phyloP scores from a whole-genome alignment of 1,140 invertebrate genomes.

The Hetaerina americana region DNA sequence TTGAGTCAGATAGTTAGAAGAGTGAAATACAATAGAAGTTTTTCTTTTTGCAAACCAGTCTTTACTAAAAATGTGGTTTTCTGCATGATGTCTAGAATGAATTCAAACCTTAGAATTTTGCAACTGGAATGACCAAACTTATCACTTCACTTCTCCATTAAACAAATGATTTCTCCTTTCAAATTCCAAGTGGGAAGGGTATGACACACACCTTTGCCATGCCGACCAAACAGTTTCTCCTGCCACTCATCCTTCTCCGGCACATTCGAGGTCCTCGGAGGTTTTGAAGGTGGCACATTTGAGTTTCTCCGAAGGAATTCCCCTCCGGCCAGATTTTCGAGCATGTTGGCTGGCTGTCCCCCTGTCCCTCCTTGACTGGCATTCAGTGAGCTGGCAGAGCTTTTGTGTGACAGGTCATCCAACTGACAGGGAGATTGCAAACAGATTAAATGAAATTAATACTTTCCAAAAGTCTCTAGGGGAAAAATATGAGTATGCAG shows the following conservation, averaged over 20 bases:
- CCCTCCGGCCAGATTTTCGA: conserved; percentile 42
- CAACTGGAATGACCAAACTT: no score
- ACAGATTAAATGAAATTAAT: neutral
- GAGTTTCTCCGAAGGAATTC: conserved; percentile 33
- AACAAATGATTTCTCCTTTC: no score
- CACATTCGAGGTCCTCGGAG: conserved; percentile 21
- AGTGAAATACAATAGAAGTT: no score
- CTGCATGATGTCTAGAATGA: no score
- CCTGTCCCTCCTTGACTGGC: conserved; percentile 32
- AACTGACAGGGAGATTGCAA: conserved; percentile 34
- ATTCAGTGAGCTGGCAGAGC: conserved; percentile 69
- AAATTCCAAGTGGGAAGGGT: neutral
- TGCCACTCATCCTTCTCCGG: conserved; percentile 59
- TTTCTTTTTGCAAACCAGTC: no score
- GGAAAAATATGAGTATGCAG: no score
- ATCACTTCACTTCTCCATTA: no score
- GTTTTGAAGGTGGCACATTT: conserved; percentile 27
- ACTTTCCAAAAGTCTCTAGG: no score
- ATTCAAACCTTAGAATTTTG: no score
- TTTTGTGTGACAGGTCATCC: conserved; percentile 77
- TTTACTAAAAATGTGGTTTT: no score
- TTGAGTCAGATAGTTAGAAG: no score
- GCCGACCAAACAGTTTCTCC: conserved; percentile 59
- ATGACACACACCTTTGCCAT: conserved; percentile 29
- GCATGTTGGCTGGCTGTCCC: conserved; percentile 36